Base-by-base conservation (phyloP, 2,113 vertebrate genomes). In the Notechis scutatus region DNA sequence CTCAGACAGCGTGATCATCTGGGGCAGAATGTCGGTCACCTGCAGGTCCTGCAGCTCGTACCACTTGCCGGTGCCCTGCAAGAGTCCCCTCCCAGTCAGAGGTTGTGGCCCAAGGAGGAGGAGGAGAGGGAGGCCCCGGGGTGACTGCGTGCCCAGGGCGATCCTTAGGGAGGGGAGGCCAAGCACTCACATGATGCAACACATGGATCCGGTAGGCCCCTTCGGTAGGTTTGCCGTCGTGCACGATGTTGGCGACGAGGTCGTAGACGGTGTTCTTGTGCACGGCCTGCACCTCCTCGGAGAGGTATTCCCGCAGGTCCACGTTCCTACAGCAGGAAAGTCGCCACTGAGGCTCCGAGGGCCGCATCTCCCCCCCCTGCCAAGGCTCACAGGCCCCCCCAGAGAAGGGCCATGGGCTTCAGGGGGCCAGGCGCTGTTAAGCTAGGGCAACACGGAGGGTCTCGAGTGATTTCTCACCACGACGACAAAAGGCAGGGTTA, bases 1-100 rank as follows among this genome's bases (percentile, higher is more conserved):
- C 94, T 99, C 99, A 0, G 99, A 99, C 29, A 99, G 97, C 0
- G 99, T 99, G 95, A 99, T 99, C 99, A 99, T 99, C 98, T 99
- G 99, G 0, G 99, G 99, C 57, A 99, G 97, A 94, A 99, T 99
- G 96, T 99, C 99, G 0, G 98, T 99, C 94, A 99, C 99, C 96
- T 99, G 99, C 91, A 99, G 97, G 95, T 99, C 99, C 94, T 99
- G 99, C 95, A 99, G 98, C 96, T 99, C 99, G 1, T 99, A 99
- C 99, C 99, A 99, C 96, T 99, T 99, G 26, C 99, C 99, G 0
- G 99, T 99, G 29, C 99, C 99, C 99, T 99, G 97, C 7, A 2
- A 2, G 24, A 90, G 15, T 8, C 14, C 0, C 1, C 3, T 55
- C 2, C 86, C 26, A 61, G 91, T n/a, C 9, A 47, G 91, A 0